A percentile compares a stretch with the other conserved stretches of the same genome.
Evolutionary conservation across 2,113 vertebrate genomes (phyloP).

Genomic region (Phalacrocorax aristotelis): DNA sequence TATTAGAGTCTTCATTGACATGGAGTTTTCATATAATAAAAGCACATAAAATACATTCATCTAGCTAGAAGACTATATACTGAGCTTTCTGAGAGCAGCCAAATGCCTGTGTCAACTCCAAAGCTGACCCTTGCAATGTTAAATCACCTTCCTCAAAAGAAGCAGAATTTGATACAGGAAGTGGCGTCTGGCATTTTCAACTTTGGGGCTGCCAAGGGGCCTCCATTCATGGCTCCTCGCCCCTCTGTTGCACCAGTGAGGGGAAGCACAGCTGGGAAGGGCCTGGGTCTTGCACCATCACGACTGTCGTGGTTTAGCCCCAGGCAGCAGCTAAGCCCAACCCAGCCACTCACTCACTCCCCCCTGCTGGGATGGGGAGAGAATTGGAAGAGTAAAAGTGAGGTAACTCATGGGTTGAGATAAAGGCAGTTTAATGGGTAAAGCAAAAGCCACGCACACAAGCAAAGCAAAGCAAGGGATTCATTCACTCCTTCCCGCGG

Average conservation of each 20-base stretch:
- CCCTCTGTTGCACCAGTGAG: not conserved
- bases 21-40: not conserved
- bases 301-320: no score
- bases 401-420: no score
- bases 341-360: no score
- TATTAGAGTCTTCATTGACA: not conserved
- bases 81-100: not conserved
- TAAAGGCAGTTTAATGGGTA: no score
- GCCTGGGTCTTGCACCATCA: not conserved
- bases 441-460: no score
- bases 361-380: no score
- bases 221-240: not conserved
- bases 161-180: not conserved
- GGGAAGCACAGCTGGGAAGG: not conserved
- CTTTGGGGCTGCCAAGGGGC: not conserved
- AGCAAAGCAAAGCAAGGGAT: no score
- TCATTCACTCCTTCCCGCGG: no score
- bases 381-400: no score
- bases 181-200: not conserved
- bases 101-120: not conserved
- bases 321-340: no score
- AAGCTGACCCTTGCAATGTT: not conserved
- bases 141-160: not conserved
- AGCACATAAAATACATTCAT: not conserved
- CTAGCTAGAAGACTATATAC: not conserved